Conservation (phyloP, 2,888 invertebrate species). For the Boloria selene region DNA sequence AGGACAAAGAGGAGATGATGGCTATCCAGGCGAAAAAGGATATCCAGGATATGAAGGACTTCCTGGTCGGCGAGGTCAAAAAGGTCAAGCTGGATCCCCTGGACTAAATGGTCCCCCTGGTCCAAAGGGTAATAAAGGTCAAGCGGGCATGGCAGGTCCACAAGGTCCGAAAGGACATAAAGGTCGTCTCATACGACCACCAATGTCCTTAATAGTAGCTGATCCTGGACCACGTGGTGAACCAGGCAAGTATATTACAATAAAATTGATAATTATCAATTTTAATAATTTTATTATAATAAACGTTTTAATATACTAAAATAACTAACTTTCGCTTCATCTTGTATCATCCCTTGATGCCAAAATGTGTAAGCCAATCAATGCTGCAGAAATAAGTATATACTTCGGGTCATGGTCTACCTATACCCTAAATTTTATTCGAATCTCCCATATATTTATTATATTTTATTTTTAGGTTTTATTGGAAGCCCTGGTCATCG, state of each 20-base stretch:
- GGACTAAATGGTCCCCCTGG: conserved; percentile 71
- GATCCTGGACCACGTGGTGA: conserved; percentile 83
- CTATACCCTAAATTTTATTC: background rate
- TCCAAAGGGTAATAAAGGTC: conserved; percentile 47
- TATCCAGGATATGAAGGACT: conserved; percentile 59
- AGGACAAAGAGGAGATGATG: conserved; percentile 64
- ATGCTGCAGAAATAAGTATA: too few species aligned
- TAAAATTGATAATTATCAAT: too few species aligned
- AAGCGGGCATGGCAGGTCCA: conserved; percentile 59
- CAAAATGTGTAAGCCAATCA: too few species aligned
- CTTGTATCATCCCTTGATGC: too few species aligned
- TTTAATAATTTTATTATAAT: too few species aligned
- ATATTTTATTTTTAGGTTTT: conserved; percentile 56
- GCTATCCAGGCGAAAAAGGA: conserved; percentile 60
- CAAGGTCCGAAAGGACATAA: conserved; percentile 79
- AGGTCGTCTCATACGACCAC: conserved; percentile 63
- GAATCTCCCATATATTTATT: background rate
- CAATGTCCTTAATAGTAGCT: conserved; percentile 55
- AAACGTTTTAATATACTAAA: background rate
- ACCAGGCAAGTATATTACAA: conserved; percentile 62
- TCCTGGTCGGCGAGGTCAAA: conserved; percentile 57
- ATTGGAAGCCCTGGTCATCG: conserved; percentile 67
- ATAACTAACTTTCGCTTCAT: too few species aligned
- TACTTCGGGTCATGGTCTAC: too few species aligned
- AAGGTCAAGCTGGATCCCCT: conserved; percentile 54